Evolutionary conservation across 2,797 vertebrate genomes (phyloP), one percentile per base, ranked within the genome.

Genomic region (Glyptemys insculpta): DNA sequence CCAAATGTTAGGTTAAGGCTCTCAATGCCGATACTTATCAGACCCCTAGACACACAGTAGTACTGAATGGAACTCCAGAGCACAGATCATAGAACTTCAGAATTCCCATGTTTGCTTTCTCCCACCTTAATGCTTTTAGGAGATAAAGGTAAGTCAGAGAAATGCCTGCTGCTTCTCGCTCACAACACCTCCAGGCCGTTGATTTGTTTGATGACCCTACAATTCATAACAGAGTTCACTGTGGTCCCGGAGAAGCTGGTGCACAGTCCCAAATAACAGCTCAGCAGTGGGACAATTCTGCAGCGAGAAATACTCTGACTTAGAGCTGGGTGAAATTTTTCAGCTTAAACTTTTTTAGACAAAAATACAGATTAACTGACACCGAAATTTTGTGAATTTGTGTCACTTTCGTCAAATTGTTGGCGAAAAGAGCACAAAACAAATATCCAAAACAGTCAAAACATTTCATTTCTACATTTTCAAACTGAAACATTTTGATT

Each of bases 51-150:
- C 18, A 74, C 10, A 91, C 82, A 79, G 72, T 5, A 65, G 62
- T 0, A 91, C 83, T 79, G 93, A 96, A 93, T 88, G 37, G 72
- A 91, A 87, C 91, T 88, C 91, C 41, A 72, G 41, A 92, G 72
- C 47, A 76, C 27, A 89, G 12, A n/a, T 2, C 11, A 90, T 25
- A 89, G 47, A 54, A n/a, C 15, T 4, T 31, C 59, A 53, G 29
- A 16, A 82, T 91, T 91, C 88, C 62, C 25, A 83, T 81, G n/a
- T 50, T 4, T 53, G 53, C 92, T 85, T 88, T 83, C 14, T 93
- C 81, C 88, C 78, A 81, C 57, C 52, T 90, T 50, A 95, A 83
- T 85, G 53, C n/a, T 74, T 47, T 72, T 85, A 79, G 80, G 81
- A 88, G 31, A 93, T 44, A 57, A 83, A 87, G 54, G 85, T 76